Evolutionary conservation across 2,888 invertebrate species (phyloP), one percentile per base, ranked within the genome.

Genomic region (Drosophila vallismaia): DNA sequence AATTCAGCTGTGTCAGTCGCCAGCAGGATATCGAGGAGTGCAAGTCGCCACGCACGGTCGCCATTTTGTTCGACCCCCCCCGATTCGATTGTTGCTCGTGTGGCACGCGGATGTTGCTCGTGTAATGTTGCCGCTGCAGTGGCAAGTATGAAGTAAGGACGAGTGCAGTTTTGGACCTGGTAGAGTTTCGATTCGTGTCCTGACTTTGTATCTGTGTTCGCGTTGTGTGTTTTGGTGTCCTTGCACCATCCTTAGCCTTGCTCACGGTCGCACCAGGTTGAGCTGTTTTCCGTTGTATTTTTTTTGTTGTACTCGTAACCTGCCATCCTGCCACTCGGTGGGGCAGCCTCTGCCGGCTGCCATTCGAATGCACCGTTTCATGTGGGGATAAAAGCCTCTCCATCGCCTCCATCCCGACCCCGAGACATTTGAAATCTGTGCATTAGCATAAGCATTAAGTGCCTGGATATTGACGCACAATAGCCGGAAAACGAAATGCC

Each of bases 21-120:
- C 82, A 82, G 78, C 89, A 88, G 90, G 90, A 90, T 83, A 87
- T 89, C 78, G 89, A 77, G 54, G 73, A 59, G 79, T 76, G 74
- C 62, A 74, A 73, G 88, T 68, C 52, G 19, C 19, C 19, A 19
- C 19, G 71, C 38, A 38, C 46, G 53, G 66, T 54, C 74, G 71
- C 71, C 29, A 42, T 40, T 45, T 40, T 51, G 49, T 36, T 12
- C 0, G 28, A 4, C 45, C 40, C 57, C 46, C 46, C 8, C 8
- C 40, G 40, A 14, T 52, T 75, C 38, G 42, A 66, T 54, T 62
- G 48, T 71, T 45, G 45, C 52, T 68, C 64, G 49, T 62, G 62
- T 57, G 45, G 66, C 52, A 31, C 48, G 68, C 53, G 33, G 36
- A 42, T 57, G 24, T 56, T 66, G 58, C 48, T 19, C 40, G 40